Evolutionary conservation across 2,797 vertebrate species (phyloP).

Genomic region (Psittacula derbiana): DNA sequence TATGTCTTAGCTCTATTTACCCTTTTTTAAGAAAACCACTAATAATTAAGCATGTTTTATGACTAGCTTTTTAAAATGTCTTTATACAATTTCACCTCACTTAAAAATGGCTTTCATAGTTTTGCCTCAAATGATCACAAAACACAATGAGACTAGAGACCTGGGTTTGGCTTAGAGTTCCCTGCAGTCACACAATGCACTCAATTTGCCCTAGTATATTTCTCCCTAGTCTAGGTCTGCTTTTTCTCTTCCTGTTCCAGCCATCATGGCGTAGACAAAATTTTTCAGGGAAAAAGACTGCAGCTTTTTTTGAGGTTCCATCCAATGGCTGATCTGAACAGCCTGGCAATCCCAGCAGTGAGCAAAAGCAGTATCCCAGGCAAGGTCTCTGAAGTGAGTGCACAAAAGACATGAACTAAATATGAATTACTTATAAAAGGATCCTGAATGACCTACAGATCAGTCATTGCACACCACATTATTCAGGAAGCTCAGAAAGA

Average conservation of each 20-base stretch:
- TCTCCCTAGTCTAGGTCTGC: neutral
- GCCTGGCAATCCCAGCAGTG: neutral
- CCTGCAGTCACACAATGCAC: accelerated
- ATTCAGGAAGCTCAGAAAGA: neutral
- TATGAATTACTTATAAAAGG: neutral
- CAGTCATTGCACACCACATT: neutral
- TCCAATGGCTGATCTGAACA: neutral
- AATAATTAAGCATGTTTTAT: neutral
- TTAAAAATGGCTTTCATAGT: neutral
- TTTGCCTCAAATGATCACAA: neutral
- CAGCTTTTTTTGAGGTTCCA: neutral
- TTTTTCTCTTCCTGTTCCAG: neutral
- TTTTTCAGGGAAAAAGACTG: neutral
- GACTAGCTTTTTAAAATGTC: neutral
- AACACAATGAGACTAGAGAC: neutral
- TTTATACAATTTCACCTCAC: neutral
- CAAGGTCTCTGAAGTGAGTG: neutral
- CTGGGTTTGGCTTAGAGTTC: neutral
- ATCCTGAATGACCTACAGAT: neutral
- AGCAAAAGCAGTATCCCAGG: neutral
- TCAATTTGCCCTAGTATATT: neutral
- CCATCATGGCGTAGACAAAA: neutral
- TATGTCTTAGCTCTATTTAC: neutral
- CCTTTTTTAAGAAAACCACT: neutral
- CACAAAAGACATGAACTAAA: neutral